Evolutionary conservation across 2,797 vertebrate species (phyloP), one percentile per base, ranked within the genome.

Genomic region (Odontamblyopus rebecca): DNA sequence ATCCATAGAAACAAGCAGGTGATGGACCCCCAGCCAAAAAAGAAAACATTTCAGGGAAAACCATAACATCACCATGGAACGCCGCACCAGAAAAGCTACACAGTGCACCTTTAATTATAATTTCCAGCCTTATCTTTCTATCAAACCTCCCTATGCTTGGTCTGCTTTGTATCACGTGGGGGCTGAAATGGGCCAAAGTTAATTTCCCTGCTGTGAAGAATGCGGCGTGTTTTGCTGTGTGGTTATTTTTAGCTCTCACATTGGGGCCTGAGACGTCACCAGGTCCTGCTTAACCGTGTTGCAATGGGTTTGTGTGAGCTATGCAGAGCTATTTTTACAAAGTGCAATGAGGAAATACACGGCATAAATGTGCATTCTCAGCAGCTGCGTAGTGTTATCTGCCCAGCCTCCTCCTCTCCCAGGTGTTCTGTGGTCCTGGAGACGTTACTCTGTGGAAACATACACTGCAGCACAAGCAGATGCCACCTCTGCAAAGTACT

Each of bases 191-290:
- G 88, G 87, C 87, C 76, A 89, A 90, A 93, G 85, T 84, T 93
- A 83, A 82, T 90, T 86, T 93, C 90, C 93, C 87, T 91, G 86
- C 81, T 80, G 86, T 93, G 94, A 94, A 94, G 93, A 94, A 95
- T 95, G 95, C 82, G 81, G 65, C 77, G 72, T 85, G 89, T 92
- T 94, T 94, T 94, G 90, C 85, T 88, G 78, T 64, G 7, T 44
- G 32, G 73, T 88, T 91, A 91, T 93, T 93, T 93, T 91, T 88
- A 93, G 88, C 78, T 71, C 85, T 85, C 79, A 75, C 76, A 30
- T 86, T 81, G 82, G 84, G 82, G 84, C 90, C 86, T 5, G 82
- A 78, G 78, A 78, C 89, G 83, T 80, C 93, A 91, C 85, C 83
- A 89, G 78, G 75, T 62, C 73, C 72, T 81, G 77, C 78, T 84